Percentiles rank a stretch among this genome's conserved stretches.
These are phyloP conservation scores for Metopolophium dirhodum DNA, from an alignment of 1,140 invertebrate species.

Conservation along the genomic window DNA sequence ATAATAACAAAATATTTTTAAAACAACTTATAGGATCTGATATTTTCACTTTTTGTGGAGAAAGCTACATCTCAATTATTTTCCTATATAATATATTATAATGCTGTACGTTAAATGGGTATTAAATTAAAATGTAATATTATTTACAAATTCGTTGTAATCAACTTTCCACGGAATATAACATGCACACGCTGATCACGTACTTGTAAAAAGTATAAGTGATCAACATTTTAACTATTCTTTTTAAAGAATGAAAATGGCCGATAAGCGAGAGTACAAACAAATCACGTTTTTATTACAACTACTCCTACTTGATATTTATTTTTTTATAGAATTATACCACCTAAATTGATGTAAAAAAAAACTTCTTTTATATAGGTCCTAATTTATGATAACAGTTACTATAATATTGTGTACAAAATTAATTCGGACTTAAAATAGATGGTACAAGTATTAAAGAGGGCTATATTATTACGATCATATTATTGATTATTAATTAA, in stretches of 20 bases:
- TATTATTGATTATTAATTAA: too few relatives aligned
- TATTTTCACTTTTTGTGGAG: not conserved
- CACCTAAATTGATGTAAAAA: not conserved
- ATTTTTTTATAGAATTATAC: not conserved
- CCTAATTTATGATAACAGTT: too few relatives aligned
- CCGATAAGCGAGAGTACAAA: not conserved
- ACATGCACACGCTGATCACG: not conserved
- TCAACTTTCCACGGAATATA: not conserved
- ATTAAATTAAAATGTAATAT: not conserved
- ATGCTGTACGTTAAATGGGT: not conserved
- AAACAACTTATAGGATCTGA: not conserved
- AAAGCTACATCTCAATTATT: not conserved
- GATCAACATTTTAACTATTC: not conserved
- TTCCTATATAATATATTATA: not conserved
- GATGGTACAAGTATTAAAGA: not conserved
- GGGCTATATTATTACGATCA: not conserved
- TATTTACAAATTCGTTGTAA: not conserved
- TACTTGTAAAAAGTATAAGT: not conserved
- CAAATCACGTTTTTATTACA: not conserved
- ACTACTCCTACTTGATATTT: not conserved
- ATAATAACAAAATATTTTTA: not conserved
- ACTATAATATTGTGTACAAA: not conserved
- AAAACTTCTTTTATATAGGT: not conserved
- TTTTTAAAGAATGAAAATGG: not conserved
- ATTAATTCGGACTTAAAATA: not conserved